Evolutionary conservation across 2,888 invertebrate species (phyloP), one percentile per base, ranked within the genome.

Genomic region (Sclerodermus sp.): DNA sequence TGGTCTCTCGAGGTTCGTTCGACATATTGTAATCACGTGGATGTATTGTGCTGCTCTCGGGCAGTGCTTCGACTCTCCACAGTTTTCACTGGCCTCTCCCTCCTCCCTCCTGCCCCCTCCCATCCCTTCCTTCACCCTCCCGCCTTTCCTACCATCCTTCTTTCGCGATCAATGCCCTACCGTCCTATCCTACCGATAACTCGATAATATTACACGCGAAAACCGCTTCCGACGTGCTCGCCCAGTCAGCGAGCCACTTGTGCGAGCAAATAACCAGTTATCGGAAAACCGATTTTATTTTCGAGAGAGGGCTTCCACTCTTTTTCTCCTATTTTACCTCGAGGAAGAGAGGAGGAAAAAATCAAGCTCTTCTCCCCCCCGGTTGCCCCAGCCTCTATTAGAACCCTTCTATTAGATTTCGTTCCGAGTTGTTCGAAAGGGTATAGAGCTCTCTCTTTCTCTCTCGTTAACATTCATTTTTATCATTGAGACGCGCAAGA

Each of bases 231-330:
- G 67, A 67, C 70, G 64, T 68, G 68, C 67, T 68, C 70, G 66
- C 68, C 67, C 68, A 72, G 71, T 71, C 70, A 73, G 68, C 70
- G 70, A 71, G 68, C 71, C 67, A 73, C 72, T 73, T 71, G 72
- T 67, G 68, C 67, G 65, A 70, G 71, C 71, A 73, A 74, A 74
- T 74, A 74, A 73, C 65, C 70, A 68, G 70, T 73, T 73, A 73
- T 73, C 71, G 73, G 72, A 68, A 69, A 73, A 72, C 63, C 68
- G 68, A 73, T 72, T 73, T 73, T 72, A 72, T 72, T 73, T 73
- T 71, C 64, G 55, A 65, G 66, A 62, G 62, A 61, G 57, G 59
- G 64, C 63, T 50, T 51, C 53, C 55, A 57, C 62, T 59, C 60
- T 60, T 60, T 51, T 46, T 47, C 41, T 39, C 47, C 45, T 51